Evolutionary conservation across 2,797 vertebrate genomes (phyloP).

Genomic region (Vespertilio murinus): DNA sequence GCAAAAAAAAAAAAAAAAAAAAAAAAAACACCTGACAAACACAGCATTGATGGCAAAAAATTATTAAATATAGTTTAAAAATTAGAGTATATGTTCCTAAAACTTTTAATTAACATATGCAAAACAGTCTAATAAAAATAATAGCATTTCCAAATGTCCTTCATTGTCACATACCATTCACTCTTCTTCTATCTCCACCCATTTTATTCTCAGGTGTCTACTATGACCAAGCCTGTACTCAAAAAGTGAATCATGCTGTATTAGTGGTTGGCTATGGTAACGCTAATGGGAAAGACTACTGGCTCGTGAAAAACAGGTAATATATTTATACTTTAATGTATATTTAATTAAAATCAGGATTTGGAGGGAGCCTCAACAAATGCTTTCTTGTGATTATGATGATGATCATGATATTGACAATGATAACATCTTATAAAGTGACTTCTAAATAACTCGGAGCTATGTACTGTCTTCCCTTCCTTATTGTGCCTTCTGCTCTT

Average conservation of each 20-base stretch:
- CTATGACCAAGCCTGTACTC: constrained; percentile 86
- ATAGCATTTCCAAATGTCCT: background rate
- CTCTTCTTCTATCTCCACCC: background rate
- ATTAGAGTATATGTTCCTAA: background rate
- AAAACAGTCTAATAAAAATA: background rate
- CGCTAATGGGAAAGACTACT: constrained; percentile 88
- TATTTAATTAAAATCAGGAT: constrained; percentile 24
- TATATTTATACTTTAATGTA: background rate
- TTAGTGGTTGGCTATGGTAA: constrained; percentile 91
- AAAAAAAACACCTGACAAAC: background rate
- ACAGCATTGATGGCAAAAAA: background rate
- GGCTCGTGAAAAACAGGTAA: constrained; percentile 98
- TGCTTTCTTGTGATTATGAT: background rate
- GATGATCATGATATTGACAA: background rate
- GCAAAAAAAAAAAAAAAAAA: too few relatives aligned
- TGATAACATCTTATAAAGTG: background rate
- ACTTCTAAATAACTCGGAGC: background rate
- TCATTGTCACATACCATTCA: background rate
- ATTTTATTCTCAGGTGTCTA: constrained; percentile 88
- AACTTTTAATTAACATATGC: background rate
- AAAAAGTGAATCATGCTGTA: constrained; percentile 89
- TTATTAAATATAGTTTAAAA: background rate
- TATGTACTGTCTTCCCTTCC: constrained; percentile 3
- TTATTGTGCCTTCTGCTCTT: background rate
- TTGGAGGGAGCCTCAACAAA: background rate